Evolutionary conservation across 1,140 invertebrate genomes (phyloP), one percentile per base, ranked within the genome.

Genomic region (Drosophila serrata): DNA sequence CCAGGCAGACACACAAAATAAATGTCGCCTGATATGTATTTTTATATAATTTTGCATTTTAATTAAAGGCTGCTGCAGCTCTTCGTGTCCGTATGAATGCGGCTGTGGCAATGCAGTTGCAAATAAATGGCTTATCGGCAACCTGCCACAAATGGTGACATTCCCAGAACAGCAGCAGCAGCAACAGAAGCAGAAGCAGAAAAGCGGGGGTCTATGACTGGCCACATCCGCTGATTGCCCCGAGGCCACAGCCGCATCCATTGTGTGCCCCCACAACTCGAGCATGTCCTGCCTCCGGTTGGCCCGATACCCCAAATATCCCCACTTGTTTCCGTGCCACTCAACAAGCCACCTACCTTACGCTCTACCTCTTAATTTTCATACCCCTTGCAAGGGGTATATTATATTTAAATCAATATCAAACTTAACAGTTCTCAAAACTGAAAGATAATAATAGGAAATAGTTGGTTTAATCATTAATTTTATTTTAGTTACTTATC

Each of bases 281-380:
- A 88, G 75, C 84, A 78, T 78, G 76, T 87, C 79, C 79, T 86
- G 82, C 67, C 57, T 59, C 37, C 61, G 59, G 61, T 55, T 55
- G 3, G 51, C 58, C 45, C 27, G 53, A 33, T 29, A 8, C 27
- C 31, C 46, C 64, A 33, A 42, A 40, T 73, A 55, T 56, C 33
- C 33, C 53, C 51, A 35, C 61, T 31, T 12, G 39, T 58, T 58
- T 43, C 61, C 49, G 49, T 40, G 48, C 60, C 60, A 62, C 60
- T 55, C 48, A 31, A 19, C 37, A n/a, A 35, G 7, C 17, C 35
- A n/a, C 15, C 15, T 27, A 6, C 19, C 29, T 43, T 43, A 8
- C 39, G 15, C 19, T 31, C 2, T 53, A 27, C 42, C 46, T n/a
- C 22, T 33, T 6, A 22, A 5, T 7, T 31, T 63, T 60, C 4